Conservation (phyloP, 2,113 vertebrate genomes). For the Lepisosteus osseus region DNA sequence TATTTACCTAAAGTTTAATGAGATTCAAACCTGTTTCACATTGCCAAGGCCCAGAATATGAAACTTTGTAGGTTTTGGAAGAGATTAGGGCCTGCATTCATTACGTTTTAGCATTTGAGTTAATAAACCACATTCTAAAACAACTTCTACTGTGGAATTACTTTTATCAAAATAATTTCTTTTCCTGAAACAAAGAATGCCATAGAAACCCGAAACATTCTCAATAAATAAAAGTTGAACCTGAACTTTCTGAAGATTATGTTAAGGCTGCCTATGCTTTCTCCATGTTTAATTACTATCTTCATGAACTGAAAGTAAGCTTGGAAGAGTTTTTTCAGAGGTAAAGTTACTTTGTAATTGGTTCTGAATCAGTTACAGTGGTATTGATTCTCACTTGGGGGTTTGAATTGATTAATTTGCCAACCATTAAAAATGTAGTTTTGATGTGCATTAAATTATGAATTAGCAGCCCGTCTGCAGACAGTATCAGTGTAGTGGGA, state of each 20-base stretch:
- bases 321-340: neutral
- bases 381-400: neutral
- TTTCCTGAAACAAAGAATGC: too few relatives aligned
- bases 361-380: neutral
- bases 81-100: too few relatives aligned
- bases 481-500: conserved; percentile 44
- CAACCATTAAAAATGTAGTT: conserved; percentile 13
- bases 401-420: conserved; percentile 5
- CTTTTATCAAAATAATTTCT: too few relatives aligned
- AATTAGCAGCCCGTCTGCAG: conserved; percentile 20
- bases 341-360: neutral
- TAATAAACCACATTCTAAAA: too few relatives aligned
- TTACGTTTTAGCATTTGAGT: too few relatives aligned
- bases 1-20: conserved; percentile 46
- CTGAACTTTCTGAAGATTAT: too few relatives aligned
- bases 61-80: conserved; percentile 22
- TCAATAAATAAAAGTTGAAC: too few relatives aligned
- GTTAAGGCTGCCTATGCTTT: too few relatives aligned
- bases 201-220: too few relatives aligned
- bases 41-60: conserved; percentile 27
- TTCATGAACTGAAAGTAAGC: neutral
- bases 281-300: too few relatives aligned
- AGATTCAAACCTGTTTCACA: conserved; percentile 44
- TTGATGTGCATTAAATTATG: conserved; percentile 19
- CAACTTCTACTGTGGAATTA: too few relatives aligned